These are phyloP conservation scores for Cataglyphis cursor DNA, from an alignment of 2,888 invertebrate genomes.

Conservation along the genomic window DNA sequence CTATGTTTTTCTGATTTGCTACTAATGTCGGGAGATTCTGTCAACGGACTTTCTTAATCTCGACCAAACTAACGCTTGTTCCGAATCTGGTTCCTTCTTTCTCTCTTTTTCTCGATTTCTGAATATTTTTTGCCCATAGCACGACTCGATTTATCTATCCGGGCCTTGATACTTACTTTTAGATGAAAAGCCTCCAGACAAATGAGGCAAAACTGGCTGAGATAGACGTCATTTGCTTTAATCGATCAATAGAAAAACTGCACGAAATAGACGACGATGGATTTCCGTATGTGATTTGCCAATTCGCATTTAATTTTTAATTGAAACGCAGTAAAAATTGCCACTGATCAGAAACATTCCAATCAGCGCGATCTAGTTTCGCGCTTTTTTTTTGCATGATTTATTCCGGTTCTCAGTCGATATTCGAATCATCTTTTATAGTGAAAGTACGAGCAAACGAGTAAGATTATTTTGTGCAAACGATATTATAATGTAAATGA, in stretches of 20 bases:
- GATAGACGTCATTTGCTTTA: constrained; percentile 26
- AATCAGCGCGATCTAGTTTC: neutral
- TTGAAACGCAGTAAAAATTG: constrained; percentile 31
- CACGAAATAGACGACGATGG: constrained; percentile 23
- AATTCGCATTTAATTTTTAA: constrained; percentile 37
- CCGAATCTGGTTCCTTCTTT: constrained; percentile 12
- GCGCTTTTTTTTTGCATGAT: constrained; percentile 35
- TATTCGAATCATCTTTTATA: constrained; percentile 9
- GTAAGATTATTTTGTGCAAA: neutral
- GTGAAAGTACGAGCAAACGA: neutral
- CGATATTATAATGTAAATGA: neutral
- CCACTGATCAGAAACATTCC: neutral
- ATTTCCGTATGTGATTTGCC: constrained; percentile 13
- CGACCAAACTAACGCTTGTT: constrained; percentile 20
- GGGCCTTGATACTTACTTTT: constrained; percentile 60
- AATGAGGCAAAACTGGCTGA: constrained; percentile 61
- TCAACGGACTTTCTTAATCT: constrained; percentile 33
- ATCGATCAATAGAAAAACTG: constrained; percentile 47
- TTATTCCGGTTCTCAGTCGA: neutral
- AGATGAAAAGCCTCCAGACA: constrained; percentile 60
- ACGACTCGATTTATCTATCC: constrained; percentile 61
- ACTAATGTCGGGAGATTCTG: neutral
- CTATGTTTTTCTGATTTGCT: constrained; percentile 35
- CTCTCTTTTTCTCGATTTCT: neutral
- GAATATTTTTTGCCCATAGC: neutral